These are phyloP conservation scores for Metopolophium dirhodum DNA, from an alignment of 1,140 invertebrate genomes.

Conservation along the genomic window DNA sequence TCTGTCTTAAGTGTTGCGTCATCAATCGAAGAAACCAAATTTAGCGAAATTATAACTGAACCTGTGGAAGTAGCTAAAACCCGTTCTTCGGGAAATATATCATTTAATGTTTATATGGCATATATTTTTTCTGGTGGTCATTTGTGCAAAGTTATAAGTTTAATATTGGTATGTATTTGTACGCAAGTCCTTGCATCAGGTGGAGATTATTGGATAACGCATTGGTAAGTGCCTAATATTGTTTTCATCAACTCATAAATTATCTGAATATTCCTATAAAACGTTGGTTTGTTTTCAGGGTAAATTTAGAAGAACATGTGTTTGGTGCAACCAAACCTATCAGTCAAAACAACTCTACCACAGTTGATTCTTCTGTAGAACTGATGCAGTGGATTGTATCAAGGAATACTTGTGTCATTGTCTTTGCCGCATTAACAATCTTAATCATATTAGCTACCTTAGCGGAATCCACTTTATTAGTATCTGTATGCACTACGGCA, in stretches of 20 bases:
- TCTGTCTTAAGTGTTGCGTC: constrained; percentile 60
- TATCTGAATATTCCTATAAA: neutral
- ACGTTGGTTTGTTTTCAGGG: constrained; percentile 61
- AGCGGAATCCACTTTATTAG: constrained; percentile 75
- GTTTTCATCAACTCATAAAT: neutral
- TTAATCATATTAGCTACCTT: constrained; percentile 69
- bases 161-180: constrained; percentile 70
- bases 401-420: constrained; percentile 66
- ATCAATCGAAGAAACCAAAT: constrained; percentile 57
- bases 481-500: constrained; percentile 78
- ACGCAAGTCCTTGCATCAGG: constrained; percentile 75
- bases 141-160: constrained; percentile 66
- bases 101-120: constrained; percentile 69
- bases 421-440: constrained; percentile 71
- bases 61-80: constrained; percentile 59
- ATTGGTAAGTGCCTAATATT: constrained; percentile 69
- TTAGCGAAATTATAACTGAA: constrained; percentile 18
- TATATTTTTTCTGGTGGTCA: constrained; percentile 76
- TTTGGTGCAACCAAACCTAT: neutral
- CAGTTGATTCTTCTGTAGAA: neutral
- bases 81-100: constrained; percentile 62
- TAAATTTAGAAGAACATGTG: constrained; percentile 64
- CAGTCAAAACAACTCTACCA: too few relatives aligned
- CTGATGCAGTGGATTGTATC: neutral
- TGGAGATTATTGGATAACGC: constrained; percentile 80